Evolutionary conservation across 2,888 invertebrate genomes (phyloP).

Genomic region (Anaspis maculata): DNA sequence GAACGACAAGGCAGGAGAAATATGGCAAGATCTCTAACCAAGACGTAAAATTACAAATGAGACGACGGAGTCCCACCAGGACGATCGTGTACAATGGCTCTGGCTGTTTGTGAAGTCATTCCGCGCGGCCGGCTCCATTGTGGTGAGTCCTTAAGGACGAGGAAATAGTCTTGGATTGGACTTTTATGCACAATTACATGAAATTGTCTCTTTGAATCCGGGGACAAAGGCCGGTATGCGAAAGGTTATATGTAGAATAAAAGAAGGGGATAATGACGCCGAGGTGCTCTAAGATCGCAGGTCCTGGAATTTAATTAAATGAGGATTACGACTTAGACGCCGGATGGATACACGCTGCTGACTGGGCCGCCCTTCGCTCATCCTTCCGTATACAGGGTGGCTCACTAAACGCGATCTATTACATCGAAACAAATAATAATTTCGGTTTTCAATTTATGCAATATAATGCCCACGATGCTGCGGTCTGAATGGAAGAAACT

Average conservation of each 20-base stretch:
- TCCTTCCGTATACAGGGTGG: too few species aligned
- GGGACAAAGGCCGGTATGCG: constrained; percentile 39
- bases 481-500: too few species aligned
- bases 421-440: too few species aligned
- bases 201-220: constrained; percentile 37
- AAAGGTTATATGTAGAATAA: constrained; percentile 44
- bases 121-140: constrained; percentile 33
- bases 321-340: constrained; percentile 34
- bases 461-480: too few species aligned
- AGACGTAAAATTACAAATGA: constrained; percentile 23
- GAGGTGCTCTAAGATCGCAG: constrained; percentile 34
- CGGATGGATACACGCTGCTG: constrained; percentile 4
- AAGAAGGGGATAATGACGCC: constrained; percentile 40
- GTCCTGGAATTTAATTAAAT: constrained; percentile 43
- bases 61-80: constrained; percentile 22
- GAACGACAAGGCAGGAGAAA: constrained; percentile 2
- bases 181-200: constrained; percentile 39
- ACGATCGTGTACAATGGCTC: constrained; percentile 29
- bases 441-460: too few species aligned
- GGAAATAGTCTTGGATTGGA: constrained; percentile 27
- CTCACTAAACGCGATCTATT: too few species aligned
- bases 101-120: constrained; percentile 37
- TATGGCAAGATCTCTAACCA: too few species aligned
- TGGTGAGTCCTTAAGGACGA: constrained; percentile 26
- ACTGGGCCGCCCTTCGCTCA: background rate